Conservation (phyloP, 30 jellyfish, hydroid and myxozoan genomes). For the Hydractinia symbiolongicarpus region DNA sequence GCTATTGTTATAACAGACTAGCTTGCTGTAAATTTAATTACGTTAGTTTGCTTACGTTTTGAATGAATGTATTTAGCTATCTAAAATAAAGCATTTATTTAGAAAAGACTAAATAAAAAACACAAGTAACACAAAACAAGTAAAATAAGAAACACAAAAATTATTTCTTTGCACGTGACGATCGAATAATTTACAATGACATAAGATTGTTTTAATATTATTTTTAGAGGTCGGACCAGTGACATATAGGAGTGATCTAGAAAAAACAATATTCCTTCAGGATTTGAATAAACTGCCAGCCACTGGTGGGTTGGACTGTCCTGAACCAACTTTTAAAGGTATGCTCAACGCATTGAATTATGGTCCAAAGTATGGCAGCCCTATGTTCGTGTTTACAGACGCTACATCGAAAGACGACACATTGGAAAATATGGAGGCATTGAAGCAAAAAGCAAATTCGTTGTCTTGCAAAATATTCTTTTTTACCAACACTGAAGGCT, state of each 20-base stretch:
- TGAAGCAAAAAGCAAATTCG: slow-evolving; percentile 57
- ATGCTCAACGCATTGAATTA: slow-evolving; percentile 77
- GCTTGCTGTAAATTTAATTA: too few species aligned
- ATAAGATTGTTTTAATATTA: background rate
- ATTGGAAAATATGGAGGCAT: slow-evolving; percentile 51
- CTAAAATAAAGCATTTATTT: too few species aligned
- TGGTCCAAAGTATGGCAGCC: slow-evolving; percentile 80
- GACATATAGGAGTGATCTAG: slow-evolving; percentile 36
- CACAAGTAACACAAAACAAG: too few species aligned
- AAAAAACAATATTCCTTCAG: slow-evolving; percentile 45
- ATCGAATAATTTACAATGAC: background rate
- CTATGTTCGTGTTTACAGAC: slow-evolving; percentile 89
- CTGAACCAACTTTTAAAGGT: slow-evolving; percentile 79
- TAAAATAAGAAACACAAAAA: too few species aligned
- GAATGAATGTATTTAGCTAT: too few species aligned
- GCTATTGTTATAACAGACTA: too few species aligned
- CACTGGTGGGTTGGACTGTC: slow-evolving; percentile 89
- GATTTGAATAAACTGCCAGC: slow-evolving; percentile 56
- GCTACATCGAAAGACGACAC: slow-evolving; percentile 84
- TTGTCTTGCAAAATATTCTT: slow-evolving; percentile 34
- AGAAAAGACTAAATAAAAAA: too few species aligned
- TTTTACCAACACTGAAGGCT: slow-evolving; percentile 45
- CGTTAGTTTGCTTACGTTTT: too few species aligned
- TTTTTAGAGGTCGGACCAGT: slow-evolving; percentile 38
- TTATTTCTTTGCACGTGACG: background rate